Conservation (phyloP, 2,113 vertebrate species). For the Indri indri region DNA sequence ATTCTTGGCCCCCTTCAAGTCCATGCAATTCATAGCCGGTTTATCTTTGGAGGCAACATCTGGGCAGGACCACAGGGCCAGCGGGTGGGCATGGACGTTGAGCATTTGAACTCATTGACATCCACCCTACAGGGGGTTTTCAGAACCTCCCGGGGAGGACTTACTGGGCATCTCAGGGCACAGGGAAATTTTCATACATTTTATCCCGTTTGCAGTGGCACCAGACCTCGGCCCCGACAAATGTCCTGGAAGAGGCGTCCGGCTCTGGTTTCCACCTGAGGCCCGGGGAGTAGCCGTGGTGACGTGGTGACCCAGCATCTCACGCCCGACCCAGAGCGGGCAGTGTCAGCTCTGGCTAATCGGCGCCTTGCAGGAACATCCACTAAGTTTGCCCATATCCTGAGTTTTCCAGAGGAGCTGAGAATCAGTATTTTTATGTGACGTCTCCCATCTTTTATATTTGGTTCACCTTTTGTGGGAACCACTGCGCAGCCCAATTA, state of each 20-base stretch:
- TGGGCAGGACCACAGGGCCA: background rate
- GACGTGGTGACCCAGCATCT: background rate
- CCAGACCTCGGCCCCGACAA: too few species aligned
- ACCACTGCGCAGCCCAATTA: accelerated
- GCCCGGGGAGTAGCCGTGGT: background rate
- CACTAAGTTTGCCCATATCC: accelerated
- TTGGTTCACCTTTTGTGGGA: background rate
- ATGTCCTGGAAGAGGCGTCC: accelerated
- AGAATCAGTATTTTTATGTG: background rate
- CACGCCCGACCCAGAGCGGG: accelerated
- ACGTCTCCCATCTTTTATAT: background rate
- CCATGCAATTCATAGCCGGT: too few species aligned
- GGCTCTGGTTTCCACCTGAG: background rate
- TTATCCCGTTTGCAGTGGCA: too few species aligned
- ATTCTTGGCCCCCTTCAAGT: background rate
- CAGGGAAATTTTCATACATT: background rate
- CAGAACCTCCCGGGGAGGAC: background rate
- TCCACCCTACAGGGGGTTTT: accelerated
- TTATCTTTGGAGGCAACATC: background rate
- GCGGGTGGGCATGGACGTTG: background rate
- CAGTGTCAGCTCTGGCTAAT: background rate
- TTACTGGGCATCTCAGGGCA: background rate
- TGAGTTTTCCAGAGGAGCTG: background rate
- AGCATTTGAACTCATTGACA: too few species aligned
- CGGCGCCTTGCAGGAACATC: accelerated